Conservation (phyloP, 1,140 invertebrate species). For the Mamestra configurata region DNA sequence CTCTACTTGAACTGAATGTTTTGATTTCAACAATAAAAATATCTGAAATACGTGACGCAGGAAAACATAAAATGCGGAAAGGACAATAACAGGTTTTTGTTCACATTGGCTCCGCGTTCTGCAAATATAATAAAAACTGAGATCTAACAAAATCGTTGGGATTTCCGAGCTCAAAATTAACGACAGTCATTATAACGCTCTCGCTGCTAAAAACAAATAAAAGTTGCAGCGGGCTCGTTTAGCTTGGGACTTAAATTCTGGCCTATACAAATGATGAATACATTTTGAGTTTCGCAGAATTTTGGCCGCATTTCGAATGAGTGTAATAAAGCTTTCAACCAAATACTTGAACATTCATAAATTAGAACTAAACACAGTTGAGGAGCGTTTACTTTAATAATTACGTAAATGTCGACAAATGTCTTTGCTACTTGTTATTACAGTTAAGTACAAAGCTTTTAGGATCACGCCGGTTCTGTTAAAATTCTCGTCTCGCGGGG, state of each 20-base stretch:
- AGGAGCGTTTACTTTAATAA: slow-evolving; percentile 39
- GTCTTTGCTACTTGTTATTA: slow-evolving; percentile 19
- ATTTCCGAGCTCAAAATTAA: slow-evolving; percentile 68
- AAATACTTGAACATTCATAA: slow-evolving; percentile 39
- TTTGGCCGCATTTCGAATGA: slow-evolving; percentile 26
- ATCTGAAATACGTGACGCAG: not conserved
- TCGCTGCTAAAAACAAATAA: slow-evolving; percentile 64
- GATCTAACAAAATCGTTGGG: slow-evolving; percentile 63
- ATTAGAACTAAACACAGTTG: slow-evolving; percentile 45
- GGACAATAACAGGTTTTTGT: slow-evolving; percentile 56
- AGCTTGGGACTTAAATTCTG: slow-evolving; percentile 45
- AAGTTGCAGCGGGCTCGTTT: slow-evolving; percentile 58
- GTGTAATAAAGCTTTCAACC: slow-evolving; percentile 18
- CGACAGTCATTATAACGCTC: slow-evolving; percentile 66
- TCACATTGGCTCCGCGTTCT: slow-evolving; percentile 29
- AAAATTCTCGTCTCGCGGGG: slow-evolving; percentile 26
- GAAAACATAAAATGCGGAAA: slow-evolving; percentile 19
- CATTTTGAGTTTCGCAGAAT: slow-evolving; percentile 16
- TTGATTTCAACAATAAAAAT: slow-evolving; percentile 5
- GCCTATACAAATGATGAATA: slow-evolving; percentile 44
- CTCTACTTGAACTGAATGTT: not conserved
- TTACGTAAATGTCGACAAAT: slow-evolving; percentile 45
- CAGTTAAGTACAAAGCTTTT: slow-evolving; percentile 45
- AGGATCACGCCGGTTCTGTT: slow-evolving; percentile 32
- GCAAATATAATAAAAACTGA: slow-evolving; percentile 59